Percentiles rank a stretch among this genome's conserved stretches.
phyloP scores from a whole-genome alignment of 2,797 vertebrate species.

The Gadopsis marmoratus region DNA sequence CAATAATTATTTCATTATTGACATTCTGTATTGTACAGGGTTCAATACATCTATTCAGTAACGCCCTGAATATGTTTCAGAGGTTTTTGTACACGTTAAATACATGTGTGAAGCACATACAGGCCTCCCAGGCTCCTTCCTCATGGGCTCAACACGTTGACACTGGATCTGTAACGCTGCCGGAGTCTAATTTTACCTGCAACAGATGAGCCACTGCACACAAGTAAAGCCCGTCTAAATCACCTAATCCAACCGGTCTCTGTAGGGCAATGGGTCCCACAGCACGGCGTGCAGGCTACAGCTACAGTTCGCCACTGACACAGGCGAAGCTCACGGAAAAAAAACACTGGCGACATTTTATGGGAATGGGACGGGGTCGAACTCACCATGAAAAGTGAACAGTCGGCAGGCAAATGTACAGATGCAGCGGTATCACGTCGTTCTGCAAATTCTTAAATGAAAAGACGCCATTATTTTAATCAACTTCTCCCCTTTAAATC shows the following conservation, averaged over 20 bases:
- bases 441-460: background rate
- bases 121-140: conserved; percentile 11
- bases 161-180: conserved; percentile 62
- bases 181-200: conserved; percentile 77
- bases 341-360: background rate
- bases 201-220: conserved; percentile 47
- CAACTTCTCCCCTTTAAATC: rapidly evolving
- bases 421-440: background rate
- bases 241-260: conserved; percentile 68
- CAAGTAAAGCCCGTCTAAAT: conserved; percentile 70
- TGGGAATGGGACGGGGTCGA: background rate
- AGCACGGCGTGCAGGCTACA: too few relatives aligned
- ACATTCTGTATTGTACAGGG: background rate
- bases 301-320: background rate
- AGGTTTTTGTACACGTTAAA: background rate
- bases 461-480: rapidly evolving
- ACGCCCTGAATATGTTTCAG: background rate
- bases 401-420: background rate
- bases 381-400: conserved; percentile 75
- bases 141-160: conserved; percentile 46
- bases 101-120: background rate
- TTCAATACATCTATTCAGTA: background rate
- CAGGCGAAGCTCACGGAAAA: background rate
- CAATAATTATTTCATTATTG: background rate
- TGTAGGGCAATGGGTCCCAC: conserved; percentile 30